phyloP scores from a whole-genome alignment of 2,797 vertebrate species.

The Melanitta fusca region DNA sequence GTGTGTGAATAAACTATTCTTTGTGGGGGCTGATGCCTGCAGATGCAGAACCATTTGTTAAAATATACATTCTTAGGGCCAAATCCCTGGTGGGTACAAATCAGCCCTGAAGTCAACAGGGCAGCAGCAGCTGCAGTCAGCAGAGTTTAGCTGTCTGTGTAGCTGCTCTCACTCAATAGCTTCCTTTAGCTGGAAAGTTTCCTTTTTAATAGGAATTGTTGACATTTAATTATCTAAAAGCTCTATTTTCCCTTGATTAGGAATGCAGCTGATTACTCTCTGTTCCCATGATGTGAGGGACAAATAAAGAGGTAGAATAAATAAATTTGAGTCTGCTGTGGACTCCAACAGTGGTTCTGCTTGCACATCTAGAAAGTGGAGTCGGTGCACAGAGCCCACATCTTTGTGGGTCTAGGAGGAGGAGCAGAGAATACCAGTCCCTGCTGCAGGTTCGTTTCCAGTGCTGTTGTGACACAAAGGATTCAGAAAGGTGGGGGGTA shows the following conservation, averaged over 20 bases:
- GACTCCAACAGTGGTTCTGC: neutral
- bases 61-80: neutral
- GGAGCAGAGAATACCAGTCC: rapidly evolving
- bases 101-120: neutral
- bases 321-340: rapidly evolving
- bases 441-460: neutral
- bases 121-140: neutral
- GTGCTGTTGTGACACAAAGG: neutral
- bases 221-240: neutral
- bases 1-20: neutral
- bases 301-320: neutral
- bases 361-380: rapidly evolving
- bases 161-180: rapidly evolving
- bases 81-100: neutral
- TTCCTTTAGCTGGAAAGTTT: neutral
- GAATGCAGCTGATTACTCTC: neutral
- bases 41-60: neutral
- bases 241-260: neutral
- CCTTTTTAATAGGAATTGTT: no score
- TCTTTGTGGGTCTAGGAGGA: rapidly evolving
- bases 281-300: neutral
- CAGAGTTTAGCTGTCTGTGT: neutral
- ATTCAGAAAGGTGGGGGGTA: neutral
- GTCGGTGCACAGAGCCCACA: neutral
- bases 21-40: neutral